These are phyloP conservation scores for Percina caprodes DNA, from an alignment of 2,113 vertebrate genomes.

Conservation along the genomic window DNA sequence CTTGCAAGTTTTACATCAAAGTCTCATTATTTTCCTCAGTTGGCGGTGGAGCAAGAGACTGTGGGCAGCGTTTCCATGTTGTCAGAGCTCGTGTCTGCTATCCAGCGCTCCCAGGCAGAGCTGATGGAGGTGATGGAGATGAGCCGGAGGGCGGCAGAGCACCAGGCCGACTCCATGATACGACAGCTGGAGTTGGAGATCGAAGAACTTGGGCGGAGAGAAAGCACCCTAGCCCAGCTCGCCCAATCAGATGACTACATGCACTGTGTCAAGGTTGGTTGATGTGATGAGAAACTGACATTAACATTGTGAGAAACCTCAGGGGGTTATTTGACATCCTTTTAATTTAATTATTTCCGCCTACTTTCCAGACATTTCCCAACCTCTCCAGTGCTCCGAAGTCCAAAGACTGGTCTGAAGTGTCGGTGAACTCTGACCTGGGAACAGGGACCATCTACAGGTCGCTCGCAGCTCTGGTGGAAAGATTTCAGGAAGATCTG, in stretches of 20 bases:
- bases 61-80: slow-evolving; percentile 66
- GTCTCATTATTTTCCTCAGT: slow-evolving; percentile 30
- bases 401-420: slow-evolving; percentile 73
- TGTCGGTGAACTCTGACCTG: slow-evolving; percentile 67
- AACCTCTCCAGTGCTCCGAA: slow-evolving; percentile 47
- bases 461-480: slow-evolving; percentile 68
- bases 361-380: slow-evolving; percentile 60
- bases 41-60: slow-evolving; percentile 65
- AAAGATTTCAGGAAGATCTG: slow-evolving; percentile 73
- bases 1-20: not conserved
- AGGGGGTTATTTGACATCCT: not conserved
- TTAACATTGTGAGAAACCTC: too few relatives aligned
- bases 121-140: slow-evolving; percentile 76
- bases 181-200: slow-evolving; percentile 80
- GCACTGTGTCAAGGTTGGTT: slow-evolving; percentile 72
- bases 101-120: slow-evolving; percentile 74
- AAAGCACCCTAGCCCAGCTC: slow-evolving; percentile 60
- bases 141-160: slow-evolving; percentile 58
- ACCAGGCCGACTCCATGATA: slow-evolving; percentile 69
- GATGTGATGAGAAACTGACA: not conserved
- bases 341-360: not conserved
- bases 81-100: slow-evolving; percentile 54
- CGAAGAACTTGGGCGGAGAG: slow-evolving; percentile 65
- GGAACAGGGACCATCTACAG: slow-evolving; percentile 69
- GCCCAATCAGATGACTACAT: slow-evolving; percentile 65